Evolutionary conservation across 1,140 invertebrate genomes (phyloP).

Genomic region (Musca vetustissima): DNA sequence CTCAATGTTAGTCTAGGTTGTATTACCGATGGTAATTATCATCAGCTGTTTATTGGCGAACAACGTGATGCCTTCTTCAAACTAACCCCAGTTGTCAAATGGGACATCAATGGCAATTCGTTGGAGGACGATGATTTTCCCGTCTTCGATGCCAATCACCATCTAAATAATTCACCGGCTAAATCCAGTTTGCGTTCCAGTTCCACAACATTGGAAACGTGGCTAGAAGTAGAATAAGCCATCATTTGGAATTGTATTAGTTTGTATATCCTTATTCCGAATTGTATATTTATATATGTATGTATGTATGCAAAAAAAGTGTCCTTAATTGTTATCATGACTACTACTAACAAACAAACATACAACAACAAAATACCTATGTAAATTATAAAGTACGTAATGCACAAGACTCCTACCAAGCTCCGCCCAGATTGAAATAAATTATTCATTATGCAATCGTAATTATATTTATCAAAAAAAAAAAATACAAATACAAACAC

Average conservation of each 20-base stretch:
- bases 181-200: constrained; percentile 51
- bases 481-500: no score
- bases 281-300: no score
- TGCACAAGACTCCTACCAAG: no score
- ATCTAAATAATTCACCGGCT: constrained; percentile 34
- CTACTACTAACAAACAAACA: neutral
- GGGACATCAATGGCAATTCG: constrained; percentile 53
- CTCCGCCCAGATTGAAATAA: no score
- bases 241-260: no score
- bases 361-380: neutral
- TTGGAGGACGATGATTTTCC: constrained; percentile 40
- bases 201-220: constrained; percentile 52
- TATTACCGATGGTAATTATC: constrained; percentile 43
- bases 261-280: no score
- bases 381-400: neutral
- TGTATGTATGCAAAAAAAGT: no score
- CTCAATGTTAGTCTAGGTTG: constrained; percentile 45
- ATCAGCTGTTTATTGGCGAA: constrained; percentile 36
- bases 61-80: constrained; percentile 24
- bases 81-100: constrained; percentile 44
- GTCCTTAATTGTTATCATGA: no score
- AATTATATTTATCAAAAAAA: no score
- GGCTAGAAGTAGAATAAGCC: constrained; percentile 47
- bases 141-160: constrained; percentile 9
- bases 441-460: no score